Percentiles rank a stretch among this genome's conserved stretches.
Conservation (phyloP, 1,140 invertebrate genomes). For the Dinothrombium tinctorium region DNA sequence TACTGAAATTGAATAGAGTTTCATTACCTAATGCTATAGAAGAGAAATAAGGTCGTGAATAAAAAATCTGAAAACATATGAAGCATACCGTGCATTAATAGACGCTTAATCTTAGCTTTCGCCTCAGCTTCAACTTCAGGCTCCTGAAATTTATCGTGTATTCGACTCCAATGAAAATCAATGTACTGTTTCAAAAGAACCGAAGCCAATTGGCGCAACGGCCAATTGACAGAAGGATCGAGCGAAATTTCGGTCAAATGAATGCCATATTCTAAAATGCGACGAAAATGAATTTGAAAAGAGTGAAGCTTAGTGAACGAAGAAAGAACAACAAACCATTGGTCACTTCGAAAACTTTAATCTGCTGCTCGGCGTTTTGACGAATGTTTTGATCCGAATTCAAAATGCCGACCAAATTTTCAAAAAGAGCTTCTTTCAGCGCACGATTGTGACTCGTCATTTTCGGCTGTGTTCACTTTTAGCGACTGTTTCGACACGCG, state of each 20-base stretch:
- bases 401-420: slow-evolving; percentile 34
- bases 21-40: neutral
- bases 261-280: slow-evolving; percentile 38
- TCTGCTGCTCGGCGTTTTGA: slow-evolving; percentile 34
- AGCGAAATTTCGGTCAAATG: slow-evolving; percentile 44
- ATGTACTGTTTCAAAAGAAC: slow-evolving; percentile 51
- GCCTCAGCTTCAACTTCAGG: slow-evolving; percentile 29
- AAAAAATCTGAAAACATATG: too few species aligned
- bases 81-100: slow-evolving; percentile 4
- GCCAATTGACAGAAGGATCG: slow-evolving; percentile 34
- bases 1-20: neutral
- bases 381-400: slow-evolving; percentile 31
- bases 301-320: neutral
- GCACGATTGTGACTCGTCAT: slow-evolving; percentile 15
- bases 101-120: slow-evolving; percentile 4
- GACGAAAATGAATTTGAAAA: slow-evolving; percentile 1
- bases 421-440: slow-evolving; percentile 34
- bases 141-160: slow-evolving; percentile 32
- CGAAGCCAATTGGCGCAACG: slow-evolving; percentile 42
- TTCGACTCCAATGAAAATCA: slow-evolving; percentile 39
- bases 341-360: slow-evolving; percentile 40
- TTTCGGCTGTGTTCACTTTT: neutral
- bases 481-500: neutral
- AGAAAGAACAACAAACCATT: slow-evolving; percentile 25
- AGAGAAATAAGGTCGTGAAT: too few species aligned